Conservation (phyloP, 1,140 invertebrate species). For the Cotesia typhae region DNA sequence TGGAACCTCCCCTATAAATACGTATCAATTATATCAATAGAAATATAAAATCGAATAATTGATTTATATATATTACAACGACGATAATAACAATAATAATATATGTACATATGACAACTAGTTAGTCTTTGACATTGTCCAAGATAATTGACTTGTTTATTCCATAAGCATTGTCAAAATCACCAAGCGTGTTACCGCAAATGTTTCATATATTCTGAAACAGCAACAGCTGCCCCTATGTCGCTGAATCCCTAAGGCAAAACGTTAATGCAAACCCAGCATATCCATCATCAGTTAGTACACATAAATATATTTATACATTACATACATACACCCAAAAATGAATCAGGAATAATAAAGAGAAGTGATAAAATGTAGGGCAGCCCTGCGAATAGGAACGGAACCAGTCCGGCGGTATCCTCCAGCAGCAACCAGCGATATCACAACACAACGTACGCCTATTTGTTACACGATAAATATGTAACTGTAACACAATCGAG, state of each 20-base stretch:
- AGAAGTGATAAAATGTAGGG: constrained; percentile 15
- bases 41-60: too few relatives aligned
- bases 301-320: not conserved
- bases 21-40: too few relatives aligned
- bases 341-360: not conserved
- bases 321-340: constrained; percentile 7
- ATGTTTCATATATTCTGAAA: constrained; percentile 40
- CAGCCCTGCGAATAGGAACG: constrained; percentile 27
- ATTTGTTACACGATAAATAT: constrained; percentile 67
- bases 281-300: constrained; percentile 28
- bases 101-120: not conserved
- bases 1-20: not conserved
- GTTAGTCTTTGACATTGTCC: constrained; percentile 1
- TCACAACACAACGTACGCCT: constrained; percentile 63
- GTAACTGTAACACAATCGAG: constrained; percentile 63
- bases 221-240: constrained; percentile 51
- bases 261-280: constrained; percentile 39
- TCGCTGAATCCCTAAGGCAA: constrained; percentile 27
- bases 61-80: too few relatives aligned
- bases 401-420: constrained; percentile 46
- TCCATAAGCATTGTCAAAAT: constrained; percentile 47
- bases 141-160: constrained; percentile 55
- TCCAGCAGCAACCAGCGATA: constrained; percentile 53
- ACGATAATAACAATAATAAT: too few relatives aligned
- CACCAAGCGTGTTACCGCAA: constrained; percentile 53